phyloP scores from a whole-genome alignment of 1,140 invertebrate species.

The Apis florea region DNA sequence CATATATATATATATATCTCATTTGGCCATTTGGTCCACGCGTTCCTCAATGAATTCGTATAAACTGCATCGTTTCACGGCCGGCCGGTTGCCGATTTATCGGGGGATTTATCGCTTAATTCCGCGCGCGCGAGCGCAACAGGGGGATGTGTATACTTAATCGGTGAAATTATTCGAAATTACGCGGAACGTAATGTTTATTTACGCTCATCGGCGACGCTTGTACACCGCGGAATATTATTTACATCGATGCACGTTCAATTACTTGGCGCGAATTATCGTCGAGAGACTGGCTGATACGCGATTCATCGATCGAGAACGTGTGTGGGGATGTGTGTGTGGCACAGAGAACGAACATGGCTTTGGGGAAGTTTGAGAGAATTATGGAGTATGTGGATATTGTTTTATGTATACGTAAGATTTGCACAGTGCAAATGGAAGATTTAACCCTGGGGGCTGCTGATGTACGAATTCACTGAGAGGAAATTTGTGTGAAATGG shows the following conservation, averaged over 20 bases:
- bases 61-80: constrained; percentile 7
- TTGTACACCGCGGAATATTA: constrained; percentile 1
- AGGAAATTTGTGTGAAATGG: no score
- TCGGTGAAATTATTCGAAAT: constrained; percentile 27
- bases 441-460: no score
- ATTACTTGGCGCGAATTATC: constrained; percentile 14
- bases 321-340: no score
- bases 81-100: constrained; percentile 9
- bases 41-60: not conserved
- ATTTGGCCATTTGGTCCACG: no score
- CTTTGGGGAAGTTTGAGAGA: not conserved
- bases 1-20: no score
- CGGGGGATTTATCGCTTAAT: constrained; percentile 33
- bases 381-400: not conserved
- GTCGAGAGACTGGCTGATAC: not conserved
- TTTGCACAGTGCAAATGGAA: no score
- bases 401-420: not conserved
- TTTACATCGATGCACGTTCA: constrained; percentile 11
- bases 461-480: no score
- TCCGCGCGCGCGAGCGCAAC: not conserved
- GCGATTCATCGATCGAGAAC: constrained; percentile 6
- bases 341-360: not conserved
- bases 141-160: not conserved
- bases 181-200: constrained; percentile 13
- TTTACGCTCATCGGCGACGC: not conserved